Evolutionary conservation across 2,888 invertebrate genomes (phyloP), one percentile per base, ranked within the genome.

Genomic region (Ectemnius continuus): DNA sequence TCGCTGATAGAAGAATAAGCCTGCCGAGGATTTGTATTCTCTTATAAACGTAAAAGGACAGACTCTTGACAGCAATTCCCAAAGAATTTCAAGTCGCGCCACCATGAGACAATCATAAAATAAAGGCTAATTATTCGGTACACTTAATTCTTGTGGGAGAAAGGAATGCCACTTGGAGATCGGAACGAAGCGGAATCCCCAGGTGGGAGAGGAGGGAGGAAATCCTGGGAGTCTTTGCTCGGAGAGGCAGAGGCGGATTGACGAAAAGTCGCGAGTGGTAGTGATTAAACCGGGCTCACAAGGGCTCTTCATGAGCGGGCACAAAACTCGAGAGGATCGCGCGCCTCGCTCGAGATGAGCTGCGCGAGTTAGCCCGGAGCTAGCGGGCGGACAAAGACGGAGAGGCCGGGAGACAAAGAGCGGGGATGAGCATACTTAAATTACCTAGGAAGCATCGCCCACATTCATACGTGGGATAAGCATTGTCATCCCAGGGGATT

Each of bases 401-500:
- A 63, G 70, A 13, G 61, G 59, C 36, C 36, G 48, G 67, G 18
- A 18, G 66, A 18, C 63, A 56, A 57, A 26, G 52, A 28, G 23
- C 61, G n/a, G 26, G 28, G 69, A 45, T 61, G 74, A 67, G 69
- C 65, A 84, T 81, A 84, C 85, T 87, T 81, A 87, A 87, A 87
- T 87, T 82, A 85, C 85, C 86, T 85, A 83, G 85, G 81, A 85
- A 83, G 80, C 85, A 76, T 76, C 77, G 79, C 67, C 48, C 75
- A 78, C 78, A 86, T 85, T 86, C 82, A 84, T 84, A 83, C 82
- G 85, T 83, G 86, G 85, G 83, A 85, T 85, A 86, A 85, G 86
- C 86, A 87, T 87, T 87, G 86, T 86, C 84, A 81, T 86, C 86
- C 85, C 86, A 70, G 23, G 86, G 85, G 87, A 87, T 87, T 87